Base-by-base conservation (phyloP, 1,140 invertebrate species). In the Elymnias hypermnestra region DNA sequence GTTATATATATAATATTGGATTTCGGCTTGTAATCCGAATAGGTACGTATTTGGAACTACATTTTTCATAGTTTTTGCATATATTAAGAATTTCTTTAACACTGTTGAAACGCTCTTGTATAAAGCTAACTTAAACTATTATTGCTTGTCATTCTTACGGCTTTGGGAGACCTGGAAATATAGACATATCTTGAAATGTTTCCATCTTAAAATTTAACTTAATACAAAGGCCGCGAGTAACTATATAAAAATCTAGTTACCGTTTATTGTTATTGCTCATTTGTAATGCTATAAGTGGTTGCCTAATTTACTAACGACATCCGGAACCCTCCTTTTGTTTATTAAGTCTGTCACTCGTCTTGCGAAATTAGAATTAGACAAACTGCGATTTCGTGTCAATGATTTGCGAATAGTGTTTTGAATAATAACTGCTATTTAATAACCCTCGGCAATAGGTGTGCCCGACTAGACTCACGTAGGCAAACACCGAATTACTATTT, bases 301-400 rank as follows among this genome's bases (percentile, higher is more conserved):
- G 51, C 51, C 50, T 61, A 58, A 69, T 65, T 66, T 57, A 58
- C 56, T 48, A 33, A 40, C 41, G 40, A 52, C 54, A 60, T 58
- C 56, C 59, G 57, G 28, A 52, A 49, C 28, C 19, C 13, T 21
- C 53, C 47, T n/a, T 53, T 64, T 60, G 56, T 61, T 53, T 56
- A 57, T 26, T 9, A 35, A 35, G 14, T 13, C 41, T 53, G 47
- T 61, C 57, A 57, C 63, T 62, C 39, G 47, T 19, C 29, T 52
- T 29, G 48, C 49, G 53, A 64, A 55, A 52, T 57, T 50, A 52
- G 37, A 61, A 57, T 23, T 43, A 41, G 39, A 12, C 18, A 3
- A 3, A 17, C 17, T 10, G 5, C 6, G 10, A 39, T 36, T 43
- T 26, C 44, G 41, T 47, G 46, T 47, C 13, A 47, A 43, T 38